phyloP scores from a whole-genome alignment of 1,140 invertebrate species.

The Dinothrombium tinctorium region DNA sequence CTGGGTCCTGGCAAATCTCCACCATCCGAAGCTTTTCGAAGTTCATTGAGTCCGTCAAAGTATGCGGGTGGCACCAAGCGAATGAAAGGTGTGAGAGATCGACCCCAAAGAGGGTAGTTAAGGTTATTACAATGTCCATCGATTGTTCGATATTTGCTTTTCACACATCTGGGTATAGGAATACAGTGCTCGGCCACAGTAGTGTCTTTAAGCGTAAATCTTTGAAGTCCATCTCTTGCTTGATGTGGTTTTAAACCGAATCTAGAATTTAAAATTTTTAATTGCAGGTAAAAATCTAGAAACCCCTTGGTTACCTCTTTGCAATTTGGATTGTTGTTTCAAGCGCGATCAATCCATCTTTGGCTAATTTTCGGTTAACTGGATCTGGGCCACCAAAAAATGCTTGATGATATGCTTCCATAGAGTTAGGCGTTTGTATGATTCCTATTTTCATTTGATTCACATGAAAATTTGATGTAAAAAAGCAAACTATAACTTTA shows the following conservation, averaged over 20 bases:
- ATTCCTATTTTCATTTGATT: constrained; percentile 1
- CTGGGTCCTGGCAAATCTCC: constrained; percentile 14
- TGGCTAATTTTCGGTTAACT: constrained; percentile 5
- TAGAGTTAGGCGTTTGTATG: constrained; percentile 6
- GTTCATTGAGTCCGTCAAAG: constrained; percentile 18
- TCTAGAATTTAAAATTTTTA: constrained; percentile 3
- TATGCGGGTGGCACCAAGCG: constrained; percentile 21
- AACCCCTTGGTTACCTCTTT: background rate
- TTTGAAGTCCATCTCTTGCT: constrained; percentile 8
- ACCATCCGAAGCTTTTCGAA: constrained; percentile 6
- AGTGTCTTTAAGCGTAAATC: constrained; percentile 8
- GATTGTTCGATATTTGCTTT: constrained; percentile 28
- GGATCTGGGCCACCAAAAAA: constrained; percentile 10
- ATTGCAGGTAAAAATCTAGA: background rate
- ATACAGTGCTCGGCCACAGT: constrained; percentile 8
- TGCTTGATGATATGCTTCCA: constrained; percentile 10
- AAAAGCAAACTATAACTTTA: background rate
- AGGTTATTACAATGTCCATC: constrained; percentile 52
- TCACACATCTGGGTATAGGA: constrained; percentile 6
- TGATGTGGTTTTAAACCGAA: constrained; percentile 6
- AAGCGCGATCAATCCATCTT: constrained; percentile 9
- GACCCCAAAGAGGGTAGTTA: constrained; percentile 26
- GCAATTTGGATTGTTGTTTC: constrained; percentile 8
- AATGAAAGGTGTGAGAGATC: constrained; percentile 20
- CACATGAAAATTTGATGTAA: background rate